Evolutionary conservation across 2,113 vertebrate species (phyloP).

Genomic region (Synodontis membranacea): DNA sequence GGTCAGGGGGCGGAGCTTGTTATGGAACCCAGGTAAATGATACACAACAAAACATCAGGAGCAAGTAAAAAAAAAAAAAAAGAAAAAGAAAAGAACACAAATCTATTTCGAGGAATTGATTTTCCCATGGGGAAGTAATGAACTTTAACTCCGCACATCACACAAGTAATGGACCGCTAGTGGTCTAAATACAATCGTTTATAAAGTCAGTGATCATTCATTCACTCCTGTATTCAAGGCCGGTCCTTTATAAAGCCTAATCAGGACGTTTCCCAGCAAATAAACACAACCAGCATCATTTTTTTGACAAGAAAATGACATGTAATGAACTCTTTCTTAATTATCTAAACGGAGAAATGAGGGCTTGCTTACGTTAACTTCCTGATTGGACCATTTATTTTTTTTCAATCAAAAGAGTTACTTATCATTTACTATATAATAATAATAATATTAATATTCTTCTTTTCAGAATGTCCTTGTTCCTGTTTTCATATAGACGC

Average conservation of each 20-base stretch:
- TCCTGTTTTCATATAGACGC: not conserved
- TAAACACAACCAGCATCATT: not conserved
- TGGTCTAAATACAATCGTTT: not conserved
- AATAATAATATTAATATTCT: not conserved
- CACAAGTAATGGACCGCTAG: not conserved
- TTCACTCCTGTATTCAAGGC: not conserved
- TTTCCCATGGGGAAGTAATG: constrained; percentile 22
- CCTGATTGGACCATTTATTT: not conserved
- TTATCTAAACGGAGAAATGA: not conserved
- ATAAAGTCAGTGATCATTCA: not conserved
- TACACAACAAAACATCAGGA: not conserved
- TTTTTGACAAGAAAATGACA: not conserved
- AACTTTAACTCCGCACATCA: not conserved
- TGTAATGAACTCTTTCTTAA: not conserved
- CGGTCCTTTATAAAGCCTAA: not conserved
- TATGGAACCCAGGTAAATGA: not conserved
- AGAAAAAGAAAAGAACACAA: not conserved
- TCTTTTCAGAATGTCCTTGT: not conserved
- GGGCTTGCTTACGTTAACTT: not conserved
- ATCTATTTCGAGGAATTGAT: not conserved
- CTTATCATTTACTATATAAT: not conserved
- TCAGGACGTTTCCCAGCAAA: not conserved
- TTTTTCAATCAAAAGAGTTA: not conserved
- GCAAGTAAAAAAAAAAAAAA: not conserved
- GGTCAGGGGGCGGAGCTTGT: not conserved